Evolutionary conservation across 2,888 invertebrate genomes (phyloP).

Genomic region (Pseudococcus longispinus): DNA sequence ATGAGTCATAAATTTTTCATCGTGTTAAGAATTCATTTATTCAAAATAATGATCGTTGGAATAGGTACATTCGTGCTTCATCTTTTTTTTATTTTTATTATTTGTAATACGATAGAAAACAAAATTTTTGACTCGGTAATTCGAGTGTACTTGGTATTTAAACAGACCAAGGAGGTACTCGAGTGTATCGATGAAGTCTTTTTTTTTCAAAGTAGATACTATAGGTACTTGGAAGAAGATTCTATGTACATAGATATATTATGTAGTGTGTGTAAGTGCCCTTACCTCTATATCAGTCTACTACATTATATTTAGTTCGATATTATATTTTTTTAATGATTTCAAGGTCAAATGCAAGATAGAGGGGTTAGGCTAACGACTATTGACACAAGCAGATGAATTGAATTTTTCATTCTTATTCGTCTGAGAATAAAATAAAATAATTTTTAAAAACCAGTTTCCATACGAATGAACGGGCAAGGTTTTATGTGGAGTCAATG

Average conservation of each 20-base stretch:
- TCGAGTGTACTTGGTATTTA: neutral
- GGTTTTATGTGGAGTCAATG: neutral
- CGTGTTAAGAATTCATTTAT: too few relatives aligned
- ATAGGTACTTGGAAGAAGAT: neutral
- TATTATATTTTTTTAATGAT: neutral
- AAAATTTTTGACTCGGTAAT: neutral
- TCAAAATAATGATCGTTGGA: too few relatives aligned
- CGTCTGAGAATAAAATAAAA: neutral
- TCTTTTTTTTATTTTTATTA: too few relatives aligned
- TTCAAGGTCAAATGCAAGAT: neutral
- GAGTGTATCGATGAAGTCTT: neutral
- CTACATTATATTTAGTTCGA: neutral
- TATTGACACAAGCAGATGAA: constrained; percentile 1
- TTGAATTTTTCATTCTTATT: constrained; percentile 16
- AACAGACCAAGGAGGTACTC: neutral
- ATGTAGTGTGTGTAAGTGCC: neutral
- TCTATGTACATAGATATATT: neutral
- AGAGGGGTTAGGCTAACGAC: neutral
- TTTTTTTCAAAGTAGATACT: neutral
- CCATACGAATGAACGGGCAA: neutral
- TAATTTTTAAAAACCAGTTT: constrained; percentile 2
- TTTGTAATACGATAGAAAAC: too few relatives aligned
- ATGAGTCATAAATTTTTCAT: too few relatives aligned
- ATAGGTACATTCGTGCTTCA: too few relatives aligned
- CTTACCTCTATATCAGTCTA: neutral